Base-by-base conservation (phyloP, 2,888 invertebrate genomes). In the Anodontia alba region DNA sequence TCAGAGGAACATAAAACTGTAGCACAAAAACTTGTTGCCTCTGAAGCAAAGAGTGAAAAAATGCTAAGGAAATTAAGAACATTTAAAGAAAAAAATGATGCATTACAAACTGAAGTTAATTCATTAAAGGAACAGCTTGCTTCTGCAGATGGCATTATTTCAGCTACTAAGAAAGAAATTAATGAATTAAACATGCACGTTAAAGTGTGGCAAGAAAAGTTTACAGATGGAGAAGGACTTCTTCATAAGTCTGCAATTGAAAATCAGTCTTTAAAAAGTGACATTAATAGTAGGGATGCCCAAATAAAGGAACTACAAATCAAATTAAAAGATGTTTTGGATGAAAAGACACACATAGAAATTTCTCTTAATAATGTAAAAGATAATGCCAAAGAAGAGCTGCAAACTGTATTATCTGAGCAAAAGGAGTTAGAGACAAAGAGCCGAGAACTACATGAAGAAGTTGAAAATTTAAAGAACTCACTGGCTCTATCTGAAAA, bases 51-150 rank as follows among this genome's bases (percentile, higher is more conserved):
- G 49, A 79, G 84, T 73, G 87, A 87, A 66, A 89, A 88, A 66
- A 86, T 97, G 86, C 95, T 98, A 88, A 97, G 97, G 90, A 98
- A 98, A 94, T 95, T 98, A 62, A 98, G 98, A 94, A 97, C 97
- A 92, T 96, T 97, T 75, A 98, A 98, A 94, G 94, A 94, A 75
- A 94, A 94, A 83, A 94, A 94, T 88, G 94, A 95, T 29, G 74
- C 62, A n/a, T 73, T 82, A 15, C 81, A 84, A 67, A 72, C 73
- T 23, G 80, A 83, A 76, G 73, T 83, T 49, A 78, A 75, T 33
- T 54, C 68, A 62, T 54, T 87, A n/a, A 80, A 80, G 54, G 75
- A 79, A 42, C 70, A 83, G 29, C 38, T 82, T 46, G 26, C 69
- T 71, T 70, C 76, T 57, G 70, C 43, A n/a, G 74, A 78, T 66